Percentiles rank a stretch among this genome's conserved stretches.
phyloP scores from a whole-genome alignment of 2,888 invertebrate genomes.

The Caenorhabditis panamensis region DNA sequence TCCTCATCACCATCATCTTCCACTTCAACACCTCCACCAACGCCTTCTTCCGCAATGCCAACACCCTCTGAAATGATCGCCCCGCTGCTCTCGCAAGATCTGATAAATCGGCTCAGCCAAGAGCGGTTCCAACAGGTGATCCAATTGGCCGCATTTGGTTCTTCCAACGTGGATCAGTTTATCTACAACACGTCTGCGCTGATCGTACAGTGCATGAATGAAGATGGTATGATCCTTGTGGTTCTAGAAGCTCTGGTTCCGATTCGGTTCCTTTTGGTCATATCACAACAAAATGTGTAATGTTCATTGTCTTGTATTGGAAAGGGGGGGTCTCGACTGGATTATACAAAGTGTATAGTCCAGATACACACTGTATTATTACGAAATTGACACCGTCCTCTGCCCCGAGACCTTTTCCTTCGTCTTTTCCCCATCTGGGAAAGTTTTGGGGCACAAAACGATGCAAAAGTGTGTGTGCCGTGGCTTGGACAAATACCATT shows the following conservation, averaged over 20 bases:
- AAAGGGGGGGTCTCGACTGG: constrained; percentile 3
- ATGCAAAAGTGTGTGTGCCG: too few relatives aligned
- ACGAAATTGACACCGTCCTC: not conserved
- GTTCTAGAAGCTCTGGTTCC: not conserved
- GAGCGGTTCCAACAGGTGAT: constrained; percentile 12
- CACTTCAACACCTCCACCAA: constrained; percentile 25
- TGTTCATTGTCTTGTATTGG: constrained; percentile 8
- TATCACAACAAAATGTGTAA: not conserved
- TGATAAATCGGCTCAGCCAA: constrained; percentile 12
- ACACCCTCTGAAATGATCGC: too few relatives aligned
- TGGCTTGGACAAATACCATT: too few relatives aligned
- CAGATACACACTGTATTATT: too few relatives aligned
- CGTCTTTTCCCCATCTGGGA: too few relatives aligned
- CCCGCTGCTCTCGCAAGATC: constrained; percentile 3
- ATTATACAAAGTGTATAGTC: not conserved
- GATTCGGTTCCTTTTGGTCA: too few relatives aligned
- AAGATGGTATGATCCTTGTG: constrained; percentile 5
- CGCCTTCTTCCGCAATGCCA: constrained; percentile 12
- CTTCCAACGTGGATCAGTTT: constrained; percentile 24
- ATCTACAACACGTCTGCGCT: constrained; percentile 13
- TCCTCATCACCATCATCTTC: too few relatives aligned
- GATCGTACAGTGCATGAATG: constrained; percentile 7
- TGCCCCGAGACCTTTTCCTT: too few relatives aligned
- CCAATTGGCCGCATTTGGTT: not conserved
- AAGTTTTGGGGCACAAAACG: too few relatives aligned